These are phyloP conservation scores for Puntigrus tetrazona DNA, from an alignment of 2,113 vertebrate genomes.

Conservation along the genomic window DNA sequence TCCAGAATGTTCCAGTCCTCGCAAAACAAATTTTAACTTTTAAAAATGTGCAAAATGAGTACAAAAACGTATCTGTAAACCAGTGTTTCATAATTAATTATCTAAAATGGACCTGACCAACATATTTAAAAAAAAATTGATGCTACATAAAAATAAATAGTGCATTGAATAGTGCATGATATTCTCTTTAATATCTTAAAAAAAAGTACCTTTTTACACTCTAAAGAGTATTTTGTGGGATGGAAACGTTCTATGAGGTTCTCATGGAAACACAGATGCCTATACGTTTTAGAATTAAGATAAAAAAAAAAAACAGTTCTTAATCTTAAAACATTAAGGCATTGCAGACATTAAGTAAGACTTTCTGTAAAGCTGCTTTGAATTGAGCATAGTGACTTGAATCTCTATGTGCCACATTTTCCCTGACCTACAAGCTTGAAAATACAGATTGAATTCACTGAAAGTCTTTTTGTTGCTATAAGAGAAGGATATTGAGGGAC, in stretches of 20 bases:
- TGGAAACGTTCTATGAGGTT: background rate
- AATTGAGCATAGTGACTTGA: no score
- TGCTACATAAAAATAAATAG: background rate
- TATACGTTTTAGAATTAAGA: background rate
- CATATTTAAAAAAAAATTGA: background rate
- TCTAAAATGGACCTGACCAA: background rate
- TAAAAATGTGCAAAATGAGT: background rate
- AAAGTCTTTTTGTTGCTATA: conserved; percentile 33
- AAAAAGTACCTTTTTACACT: background rate
- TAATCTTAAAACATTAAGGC: background rate
- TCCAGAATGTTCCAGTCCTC: background rate
- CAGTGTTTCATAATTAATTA: no score
- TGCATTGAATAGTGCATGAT: no score
- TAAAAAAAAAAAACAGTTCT: background rate
- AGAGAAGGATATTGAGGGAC: conserved; percentile 40
- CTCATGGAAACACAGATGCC: background rate
- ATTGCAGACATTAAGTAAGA: background rate
- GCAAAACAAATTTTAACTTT: background rate
- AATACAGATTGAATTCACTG: conserved; percentile 25
- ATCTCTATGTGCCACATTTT: background rate
- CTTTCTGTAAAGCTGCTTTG: background rate
- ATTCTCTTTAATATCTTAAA: no score
- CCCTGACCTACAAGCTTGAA: background rate
- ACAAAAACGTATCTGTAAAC: background rate
- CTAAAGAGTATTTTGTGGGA: background rate